Evolutionary conservation across 1,140 invertebrate species (phyloP), one percentile per base, ranked within the genome.

Genomic region (Ylistrum balloti): DNA sequence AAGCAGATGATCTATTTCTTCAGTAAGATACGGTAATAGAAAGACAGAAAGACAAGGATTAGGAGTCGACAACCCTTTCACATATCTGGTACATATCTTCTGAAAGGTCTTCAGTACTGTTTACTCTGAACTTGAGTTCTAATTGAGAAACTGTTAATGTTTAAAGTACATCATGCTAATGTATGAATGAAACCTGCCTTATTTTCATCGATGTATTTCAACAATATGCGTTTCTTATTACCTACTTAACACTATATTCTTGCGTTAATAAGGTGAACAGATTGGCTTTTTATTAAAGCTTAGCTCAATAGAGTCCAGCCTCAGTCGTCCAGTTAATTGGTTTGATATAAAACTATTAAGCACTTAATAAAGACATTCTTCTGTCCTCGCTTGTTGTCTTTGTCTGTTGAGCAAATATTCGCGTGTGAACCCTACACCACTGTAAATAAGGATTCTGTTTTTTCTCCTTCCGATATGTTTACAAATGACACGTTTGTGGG

Each of bases 361-460:
- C 11, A 74, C 56, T 28, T 74, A n/a, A 74, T 74, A 74, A 28
- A 74, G 56, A 74, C 10, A n/a, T 74, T 74, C 56, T 74, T 28
- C 56, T 74, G 56, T 74, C n/a, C 56, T 56, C 56, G n/a, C 22
- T 74, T 28, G 56, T 74, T 74, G 22, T 74, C 56, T 17, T 74
- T 74, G 56, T 74, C 56, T 28, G 28, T n/a, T 5, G 22, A 28
- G n/a, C 56, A 74, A 74, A 74, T n/a, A 74, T 28, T 74, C 1
- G 56, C 56, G 56, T 74, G 56, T 74, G 56, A 74, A 74, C 56
- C 56, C 56, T 74, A 74, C 56, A 74, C 56, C 56, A 74, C n/a
- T 28, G 56, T 74, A n/a, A 74, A 74, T 74, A 74, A 74, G 0
- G 22, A 11, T 28, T n/a, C n/a, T 28, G 56, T 74, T 22, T 74